Evolutionary conservation across 2,113 vertebrate species (phyloP).

Genomic region (Hepsetus odoe): DNA sequence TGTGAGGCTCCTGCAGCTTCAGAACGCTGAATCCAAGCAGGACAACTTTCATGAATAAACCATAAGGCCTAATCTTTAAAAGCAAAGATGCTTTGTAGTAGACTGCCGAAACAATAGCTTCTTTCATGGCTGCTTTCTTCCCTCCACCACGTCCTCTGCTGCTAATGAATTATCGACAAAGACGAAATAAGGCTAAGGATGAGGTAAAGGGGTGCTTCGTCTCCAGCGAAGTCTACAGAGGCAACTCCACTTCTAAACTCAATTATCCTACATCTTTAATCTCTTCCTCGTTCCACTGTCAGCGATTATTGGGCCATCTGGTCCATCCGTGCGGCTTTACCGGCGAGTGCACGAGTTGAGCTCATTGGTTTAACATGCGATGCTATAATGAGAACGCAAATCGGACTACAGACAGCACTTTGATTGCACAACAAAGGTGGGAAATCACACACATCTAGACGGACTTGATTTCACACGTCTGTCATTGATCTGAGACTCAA

Average conservation of each 20-base stretch:
- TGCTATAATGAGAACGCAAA: conserved; percentile 46
- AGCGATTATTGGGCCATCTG: conserved; percentile 32
- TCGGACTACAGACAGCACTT: conserved; percentile 45
- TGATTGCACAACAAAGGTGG: conserved; percentile 56
- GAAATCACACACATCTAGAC: conserved; percentile 36
- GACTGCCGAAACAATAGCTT: conserved; percentile 45
- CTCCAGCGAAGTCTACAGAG: conserved; percentile 28
- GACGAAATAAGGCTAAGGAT: conserved; percentile 39
- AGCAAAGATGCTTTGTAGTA: conserved; percentile 33
- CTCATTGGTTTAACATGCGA: conserved; percentile 17
- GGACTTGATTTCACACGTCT: conserved; percentile 53
- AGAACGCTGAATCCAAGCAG: conserved; percentile 12
- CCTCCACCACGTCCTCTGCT: conserved; percentile 29
- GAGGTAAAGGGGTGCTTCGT: conserved; percentile 46
- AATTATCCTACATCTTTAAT: conserved; percentile 10
- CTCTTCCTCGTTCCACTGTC: not conserved
- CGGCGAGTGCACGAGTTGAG: conserved; percentile 35
- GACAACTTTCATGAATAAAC: conserved; percentile 29
- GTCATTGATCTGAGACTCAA: conserved; percentile 63
- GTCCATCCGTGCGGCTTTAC: conserved; percentile 11
- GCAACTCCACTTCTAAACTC: conserved; percentile 26
- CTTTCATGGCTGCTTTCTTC: conserved; percentile 36
- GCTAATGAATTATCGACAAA: conserved; percentile 58
- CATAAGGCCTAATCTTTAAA: conserved; percentile 25
- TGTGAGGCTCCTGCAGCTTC: not conserved